Conservation (phyloP, 2,888 invertebrate genomes). For the Latheticus oryzae region DNA sequence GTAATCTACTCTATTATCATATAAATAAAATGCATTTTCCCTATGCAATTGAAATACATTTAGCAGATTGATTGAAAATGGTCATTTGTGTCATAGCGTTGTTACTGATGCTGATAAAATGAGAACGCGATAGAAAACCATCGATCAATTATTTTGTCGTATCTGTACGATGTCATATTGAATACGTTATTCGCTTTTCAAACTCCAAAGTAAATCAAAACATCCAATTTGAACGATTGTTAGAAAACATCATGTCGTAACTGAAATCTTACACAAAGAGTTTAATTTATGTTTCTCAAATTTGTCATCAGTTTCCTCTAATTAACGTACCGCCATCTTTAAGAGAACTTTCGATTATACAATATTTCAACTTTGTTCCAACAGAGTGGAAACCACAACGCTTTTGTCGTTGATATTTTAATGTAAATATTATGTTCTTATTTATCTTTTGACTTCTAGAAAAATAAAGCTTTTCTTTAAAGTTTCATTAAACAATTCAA, state of each 20-base stretch:
- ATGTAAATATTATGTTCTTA: slow-evolving; percentile 10
- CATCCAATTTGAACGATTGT: slow-evolving; percentile 23
- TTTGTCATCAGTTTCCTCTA: slow-evolving; percentile 26
- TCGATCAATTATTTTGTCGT: slow-evolving; percentile 45
- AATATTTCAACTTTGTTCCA: slow-evolving; percentile 8
- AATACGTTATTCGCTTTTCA: slow-evolving; percentile 30
- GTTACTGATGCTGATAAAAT: slow-evolving; percentile 42
- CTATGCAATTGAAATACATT: slow-evolving; percentile 32
- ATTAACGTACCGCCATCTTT: slow-evolving; percentile 22
- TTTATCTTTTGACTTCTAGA: too few species aligned
- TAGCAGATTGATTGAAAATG: slow-evolving; percentile 39
- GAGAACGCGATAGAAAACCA: slow-evolving; percentile 40
- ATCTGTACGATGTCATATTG: slow-evolving; percentile 31
- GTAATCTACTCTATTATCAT: slow-evolving; percentile 19
- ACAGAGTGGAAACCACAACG: slow-evolving; percentile 7
- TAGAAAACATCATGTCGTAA: slow-evolving; percentile 8
- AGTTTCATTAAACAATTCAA: slow-evolving; percentile 6
- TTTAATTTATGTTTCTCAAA: slow-evolving; percentile 22
- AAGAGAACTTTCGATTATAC: slow-evolving; percentile 11
- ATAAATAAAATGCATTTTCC: slow-evolving; percentile 27
- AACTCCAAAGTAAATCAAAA: slow-evolving; percentile 32
- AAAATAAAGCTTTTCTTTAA: slow-evolving; percentile 11
- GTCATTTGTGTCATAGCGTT: slow-evolving; percentile 39
- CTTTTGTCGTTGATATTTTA: slow-evolving; percentile 11
- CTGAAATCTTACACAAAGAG: slow-evolving; percentile 19